Base-by-base conservation (phyloP, 1,140 invertebrate genomes). In the Drosophila nasuta region DNA sequence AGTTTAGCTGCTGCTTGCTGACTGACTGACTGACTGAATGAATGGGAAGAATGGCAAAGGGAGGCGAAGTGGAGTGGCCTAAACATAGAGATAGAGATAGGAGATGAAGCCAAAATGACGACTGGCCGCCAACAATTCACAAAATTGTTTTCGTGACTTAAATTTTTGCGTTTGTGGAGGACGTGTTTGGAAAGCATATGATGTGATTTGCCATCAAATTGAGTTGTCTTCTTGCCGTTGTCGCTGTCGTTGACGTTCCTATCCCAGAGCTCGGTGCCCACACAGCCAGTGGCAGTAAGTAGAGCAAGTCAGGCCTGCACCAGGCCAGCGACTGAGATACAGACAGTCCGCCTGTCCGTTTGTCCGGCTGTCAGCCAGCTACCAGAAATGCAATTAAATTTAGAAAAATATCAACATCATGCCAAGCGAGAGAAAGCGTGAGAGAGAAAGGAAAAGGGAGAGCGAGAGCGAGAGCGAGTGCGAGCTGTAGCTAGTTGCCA, bases 101-200 rank as follows among this genome's bases (percentile, higher is more conserved):
- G 33, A 38, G 10, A 25, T 28, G 60, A 30, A 5, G 52, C 17
- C 49, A 59, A 33, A 69, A 69, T 56, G 74, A 65, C 69, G 74
- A 79, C 74, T 76, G 74, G 58, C 74, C 77, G 77, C 71, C 77
- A 86, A 92, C 91, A 92, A 92, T 92, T 91, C 91, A 81, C 82
- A 82, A 92, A 92, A 92, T 92, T 92, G 91, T 92, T 92, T 92
- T 92, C 91, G 91, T 92, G 91, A 92, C 91, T 92, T 86, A 92
- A 92, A 92, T 92, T 92, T 92, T 89, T 77, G 75, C 77, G 77
- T 89, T 83, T 83, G 81, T 79, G 67, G 73, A 68, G 81, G 77
- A 91, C 91, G 91, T 92, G 91, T 92, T 92, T 83, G 89, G 91
- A 91, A 92, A 92, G 79, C 88, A 92, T 91, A 92, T 89, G 87